Percentiles rank a stretch among this genome's conserved stretches.
Conservation (phyloP, 1,140 invertebrate genomes). For the Cecropterus lyciades region DNA sequence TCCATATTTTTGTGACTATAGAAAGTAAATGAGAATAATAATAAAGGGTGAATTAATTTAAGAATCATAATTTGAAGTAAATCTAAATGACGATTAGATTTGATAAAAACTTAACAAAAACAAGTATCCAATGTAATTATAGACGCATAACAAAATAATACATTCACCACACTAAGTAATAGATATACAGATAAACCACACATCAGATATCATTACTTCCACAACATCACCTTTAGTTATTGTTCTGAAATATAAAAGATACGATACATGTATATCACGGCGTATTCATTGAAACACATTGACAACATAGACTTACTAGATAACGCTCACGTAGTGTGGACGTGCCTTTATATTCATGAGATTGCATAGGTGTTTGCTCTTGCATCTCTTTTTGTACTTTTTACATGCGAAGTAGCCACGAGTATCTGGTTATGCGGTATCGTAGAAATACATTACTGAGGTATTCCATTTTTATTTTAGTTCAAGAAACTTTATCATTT, state of each 20-base stretch:
- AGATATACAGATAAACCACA: no score
- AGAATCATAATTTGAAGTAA: no score
- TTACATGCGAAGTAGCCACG: neutral
- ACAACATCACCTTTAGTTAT: no score
- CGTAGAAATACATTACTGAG: slow-evolving; percentile 5
- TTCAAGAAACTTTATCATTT: neutral
- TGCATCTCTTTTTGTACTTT: slow-evolving; percentile 5
- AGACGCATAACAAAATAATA: no score
- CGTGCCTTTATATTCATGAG: slow-evolving; percentile 22
- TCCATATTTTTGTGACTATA: no score
- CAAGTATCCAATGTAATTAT: no score
- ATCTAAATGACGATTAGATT: no score
- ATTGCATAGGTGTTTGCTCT: slow-evolving; percentile 14
- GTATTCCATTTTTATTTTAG: neutral
- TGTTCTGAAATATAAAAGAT: neutral
- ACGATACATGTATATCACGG: neutral
- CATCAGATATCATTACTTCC: no score
- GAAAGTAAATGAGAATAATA: no score
- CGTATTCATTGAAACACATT: neutral
- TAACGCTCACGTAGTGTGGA: slow-evolving; percentile 7
- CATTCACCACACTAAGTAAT: no score
- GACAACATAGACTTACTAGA: neutral
- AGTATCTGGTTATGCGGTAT: neutral
- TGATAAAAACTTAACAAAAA: no score
- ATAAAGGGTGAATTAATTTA: no score